Percentiles rank a stretch among this genome's conserved stretches.
These are phyloP conservation scores for Tragelaphus imberbis DNA, from an alignment of 2,113 vertebrate species.

Conservation along the genomic window DNA sequence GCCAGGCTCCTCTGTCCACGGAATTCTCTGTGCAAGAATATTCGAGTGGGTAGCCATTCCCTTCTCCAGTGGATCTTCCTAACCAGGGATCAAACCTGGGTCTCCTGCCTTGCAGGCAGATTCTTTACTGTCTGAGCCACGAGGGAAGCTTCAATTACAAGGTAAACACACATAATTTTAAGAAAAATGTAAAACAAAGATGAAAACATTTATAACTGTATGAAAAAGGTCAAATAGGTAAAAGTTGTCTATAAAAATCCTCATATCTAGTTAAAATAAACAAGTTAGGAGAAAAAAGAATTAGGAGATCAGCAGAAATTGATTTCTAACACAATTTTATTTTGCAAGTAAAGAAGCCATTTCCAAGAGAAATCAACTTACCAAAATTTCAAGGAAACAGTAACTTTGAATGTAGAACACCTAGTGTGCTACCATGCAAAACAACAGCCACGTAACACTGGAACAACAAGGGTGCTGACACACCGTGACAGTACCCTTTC, in stretches of 20 bases:
- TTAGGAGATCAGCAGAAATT: neutral
- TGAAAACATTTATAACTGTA: neutral
- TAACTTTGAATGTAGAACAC: neutral
- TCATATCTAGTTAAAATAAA: constrained; percentile 1
- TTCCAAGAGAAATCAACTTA: neutral
- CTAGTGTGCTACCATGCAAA: neutral
- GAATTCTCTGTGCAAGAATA: neutral
- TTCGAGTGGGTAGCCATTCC: neutral
- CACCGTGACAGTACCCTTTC: neutral
- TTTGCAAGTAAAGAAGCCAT: neutral
- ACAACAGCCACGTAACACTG: neutral
- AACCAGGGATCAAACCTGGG: neutral
- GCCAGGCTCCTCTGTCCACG: neutral
- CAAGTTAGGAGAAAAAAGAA: neutral
- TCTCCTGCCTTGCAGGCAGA: neutral
- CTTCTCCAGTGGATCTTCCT: neutral
- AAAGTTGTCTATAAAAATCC: neutral
- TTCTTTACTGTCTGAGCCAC: neutral
- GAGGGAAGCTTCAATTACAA: neutral
- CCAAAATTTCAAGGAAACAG: neutral
- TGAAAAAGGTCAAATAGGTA: neutral
- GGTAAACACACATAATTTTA: neutral
- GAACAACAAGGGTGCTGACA: neutral
- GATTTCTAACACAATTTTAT: neutral
- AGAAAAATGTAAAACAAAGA: neutral